Percentiles rank a stretch among this genome's conserved stretches.
phyloP scores from a whole-genome alignment of 1,140 invertebrate genomes.

The Cyclina sinensis region DNA sequence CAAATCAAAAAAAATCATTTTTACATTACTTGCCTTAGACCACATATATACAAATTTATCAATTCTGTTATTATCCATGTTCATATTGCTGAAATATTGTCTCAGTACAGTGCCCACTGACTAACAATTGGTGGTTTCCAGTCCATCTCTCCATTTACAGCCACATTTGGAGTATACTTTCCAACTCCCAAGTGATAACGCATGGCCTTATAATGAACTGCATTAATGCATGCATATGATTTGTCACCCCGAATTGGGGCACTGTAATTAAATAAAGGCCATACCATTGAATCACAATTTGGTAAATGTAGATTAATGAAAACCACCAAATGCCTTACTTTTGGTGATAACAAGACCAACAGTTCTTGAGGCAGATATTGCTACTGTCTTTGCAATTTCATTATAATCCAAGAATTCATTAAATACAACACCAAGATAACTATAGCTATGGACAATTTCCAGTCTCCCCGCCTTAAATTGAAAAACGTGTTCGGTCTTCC shows the following conservation, averaged over 20 bases:
- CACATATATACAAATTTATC: neutral
- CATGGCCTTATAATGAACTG: conserved; percentile 36
- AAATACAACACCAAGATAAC: too few species aligned
- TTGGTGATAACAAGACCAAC: conserved; percentile 30
- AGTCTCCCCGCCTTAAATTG: neutral
- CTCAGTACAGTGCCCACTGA: neutral
- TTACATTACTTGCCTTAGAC: too few species aligned
- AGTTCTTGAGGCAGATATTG: conserved; percentile 14
- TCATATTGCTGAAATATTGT: neutral
- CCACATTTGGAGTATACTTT: conserved; percentile 35
- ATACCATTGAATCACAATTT: conserved; percentile 13
- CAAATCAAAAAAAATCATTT: too few species aligned
- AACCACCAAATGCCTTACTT: neutral
- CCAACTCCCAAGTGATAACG: conserved; percentile 51
- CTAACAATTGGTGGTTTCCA: conserved; percentile 17
- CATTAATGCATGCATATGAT: neutral
- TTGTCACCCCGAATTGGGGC: conserved; percentile 31
- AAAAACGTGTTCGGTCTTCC: conserved; percentile 20
- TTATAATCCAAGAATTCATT: too few species aligned
- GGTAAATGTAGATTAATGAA: conserved; percentile 18
- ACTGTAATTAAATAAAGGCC: conserved; percentile 40
- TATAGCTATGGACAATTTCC: conserved; percentile 15
- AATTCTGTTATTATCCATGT: neutral
- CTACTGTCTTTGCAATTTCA: neutral
- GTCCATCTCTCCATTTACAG: conserved; percentile 6